phyloP scores from a whole-genome alignment of 2,888 invertebrate genomes.

The Neoscelio sp. region DNA sequence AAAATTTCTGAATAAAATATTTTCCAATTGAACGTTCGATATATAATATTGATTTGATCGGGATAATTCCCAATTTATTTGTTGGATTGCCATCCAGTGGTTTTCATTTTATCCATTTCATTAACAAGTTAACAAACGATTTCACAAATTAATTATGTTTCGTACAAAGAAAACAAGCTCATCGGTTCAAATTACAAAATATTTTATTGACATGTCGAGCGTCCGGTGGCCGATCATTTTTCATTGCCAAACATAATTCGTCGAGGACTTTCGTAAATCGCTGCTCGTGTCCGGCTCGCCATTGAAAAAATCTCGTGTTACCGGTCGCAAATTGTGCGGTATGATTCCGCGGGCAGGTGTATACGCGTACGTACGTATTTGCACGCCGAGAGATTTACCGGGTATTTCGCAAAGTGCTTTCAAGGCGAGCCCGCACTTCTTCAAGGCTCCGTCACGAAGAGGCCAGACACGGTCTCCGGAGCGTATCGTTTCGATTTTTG shows the following conservation, averaged over 20 bases:
- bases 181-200: conserved; percentile 47
- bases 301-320: conserved; percentile 43
- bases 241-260: conserved; percentile 58
- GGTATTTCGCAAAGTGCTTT: conserved; percentile 76
- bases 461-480: conserved; percentile 26
- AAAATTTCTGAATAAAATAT: too few species aligned
- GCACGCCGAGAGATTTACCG: conserved; percentile 55
- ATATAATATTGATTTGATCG: too few species aligned
- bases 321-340: conserved; percentile 54
- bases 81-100: too few species aligned
- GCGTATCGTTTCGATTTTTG: conserved; percentile 49
- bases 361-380: conserved; percentile 38
- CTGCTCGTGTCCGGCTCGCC: conserved; percentile 42
- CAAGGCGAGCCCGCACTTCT: conserved; percentile 72
- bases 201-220: conserved; percentile 46
- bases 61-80: too few species aligned
- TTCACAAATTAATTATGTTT: neutral
- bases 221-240: conserved; percentile 45
- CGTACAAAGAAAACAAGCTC: conserved; percentile 10
- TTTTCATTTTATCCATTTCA: too few species aligned
- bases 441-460: conserved; percentile 70
- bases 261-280: conserved; percentile 56
- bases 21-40: too few species aligned
- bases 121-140: neutral
- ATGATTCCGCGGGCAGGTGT: conserved; percentile 51